Evolutionary conservation across 2,888 invertebrate species (phyloP).

Genomic region (Drosophila vallismaia): DNA sequence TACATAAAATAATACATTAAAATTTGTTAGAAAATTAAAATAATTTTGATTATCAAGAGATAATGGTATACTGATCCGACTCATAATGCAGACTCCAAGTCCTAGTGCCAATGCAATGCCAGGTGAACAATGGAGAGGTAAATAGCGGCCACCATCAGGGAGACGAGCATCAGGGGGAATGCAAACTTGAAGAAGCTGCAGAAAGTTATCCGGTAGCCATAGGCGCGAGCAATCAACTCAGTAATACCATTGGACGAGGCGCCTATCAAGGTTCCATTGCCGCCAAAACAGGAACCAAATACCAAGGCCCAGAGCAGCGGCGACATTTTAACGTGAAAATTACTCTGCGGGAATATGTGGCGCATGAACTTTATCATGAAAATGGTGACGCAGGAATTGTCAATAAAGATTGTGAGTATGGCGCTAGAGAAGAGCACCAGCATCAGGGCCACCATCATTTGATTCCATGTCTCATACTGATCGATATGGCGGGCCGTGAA

Average conservation of each 20-base stretch:
- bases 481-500: conserved; percentile 84
- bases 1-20: not conserved
- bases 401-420: conserved; percentile 93
- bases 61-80: too few relatives aligned
- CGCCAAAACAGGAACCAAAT: conserved; percentile 95
- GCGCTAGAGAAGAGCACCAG: conserved; percentile 92
- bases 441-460: conserved; percentile 89
- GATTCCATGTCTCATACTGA: conserved; percentile 85
- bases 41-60: too few relatives aligned
- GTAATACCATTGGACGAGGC: conserved; percentile 96
- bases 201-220: conserved; percentile 93
- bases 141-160: conserved; percentile 86
- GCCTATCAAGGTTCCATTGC: conserved; percentile 95
- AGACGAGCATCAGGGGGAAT: conserved; percentile 91
- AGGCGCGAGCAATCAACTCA: conserved; percentile 94
- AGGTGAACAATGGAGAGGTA: conserved; percentile 90
- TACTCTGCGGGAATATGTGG: conserved; percentile 87
- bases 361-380: conserved; percentile 94
- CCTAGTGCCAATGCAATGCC: conserved; percentile 86
- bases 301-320: conserved; percentile 94
- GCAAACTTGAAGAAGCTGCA: conserved; percentile 92
- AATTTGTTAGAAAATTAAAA: not conserved
- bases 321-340: conserved; percentile 88
- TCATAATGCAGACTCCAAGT: not conserved
- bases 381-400: conserved; percentile 95